These are phyloP conservation scores for Hypercompe scribonia DNA, from an alignment of 2,888 invertebrate species.

Conservation along the genomic window DNA sequence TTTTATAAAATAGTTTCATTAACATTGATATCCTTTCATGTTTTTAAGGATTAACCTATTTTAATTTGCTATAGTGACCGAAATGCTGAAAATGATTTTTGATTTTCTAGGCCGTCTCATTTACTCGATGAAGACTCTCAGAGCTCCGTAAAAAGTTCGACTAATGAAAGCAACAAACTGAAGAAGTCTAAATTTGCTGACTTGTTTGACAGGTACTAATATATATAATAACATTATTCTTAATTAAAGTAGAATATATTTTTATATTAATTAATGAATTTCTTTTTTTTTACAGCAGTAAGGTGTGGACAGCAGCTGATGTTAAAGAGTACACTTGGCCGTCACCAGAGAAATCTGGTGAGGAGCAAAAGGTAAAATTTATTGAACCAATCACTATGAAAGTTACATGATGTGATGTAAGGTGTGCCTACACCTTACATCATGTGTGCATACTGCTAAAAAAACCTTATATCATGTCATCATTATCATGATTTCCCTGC, in stretches of 20 bases:
- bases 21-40: not conserved
- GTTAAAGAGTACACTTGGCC: constrained; percentile 98
- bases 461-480: no score
- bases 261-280: not conserved
- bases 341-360: constrained; percentile 76
- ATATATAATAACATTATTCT: not conserved
- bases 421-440: no score
- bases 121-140: constrained; percentile 92
- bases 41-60: not conserved
- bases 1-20: not conserved
- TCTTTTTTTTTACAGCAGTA: constrained; percentile 71
- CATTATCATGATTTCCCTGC: no score
- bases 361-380: constrained; percentile 70
- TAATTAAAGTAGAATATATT: not conserved
- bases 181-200: constrained; percentile 82
- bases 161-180: constrained; percentile 88
- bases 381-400: not conserved
- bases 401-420: no score
- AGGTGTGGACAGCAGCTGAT: constrained; percentile 92
- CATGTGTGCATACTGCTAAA: no score
- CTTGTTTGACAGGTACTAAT: constrained; percentile 78
- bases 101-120: constrained; percentile 72
- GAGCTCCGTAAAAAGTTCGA: constrained; percentile 93
- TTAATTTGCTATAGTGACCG: not conserved
- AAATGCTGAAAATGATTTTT: constrained; percentile 2